These are phyloP conservation scores for Pandemis cinnamomeana DNA, from an alignment of 2,888 invertebrate genomes.

Conservation along the genomic window DNA sequence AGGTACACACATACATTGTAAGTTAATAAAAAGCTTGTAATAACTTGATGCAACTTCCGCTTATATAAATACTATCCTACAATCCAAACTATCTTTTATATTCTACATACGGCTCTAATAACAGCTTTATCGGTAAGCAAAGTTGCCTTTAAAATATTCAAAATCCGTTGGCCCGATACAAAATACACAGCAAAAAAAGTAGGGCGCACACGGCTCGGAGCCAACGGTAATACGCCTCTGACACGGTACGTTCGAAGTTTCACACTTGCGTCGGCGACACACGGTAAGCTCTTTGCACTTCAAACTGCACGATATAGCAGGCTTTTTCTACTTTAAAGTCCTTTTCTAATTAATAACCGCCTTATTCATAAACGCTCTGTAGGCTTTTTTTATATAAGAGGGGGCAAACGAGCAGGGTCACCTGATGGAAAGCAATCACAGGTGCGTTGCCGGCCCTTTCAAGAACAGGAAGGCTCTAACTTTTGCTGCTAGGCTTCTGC, in stretches of 20 bases:
- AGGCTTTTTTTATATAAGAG: no score
- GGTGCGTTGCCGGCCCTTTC: no score
- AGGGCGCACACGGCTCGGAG: conserved; percentile 25
- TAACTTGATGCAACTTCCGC: no score
- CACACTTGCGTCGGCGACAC: conserved; percentile 34
- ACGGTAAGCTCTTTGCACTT: conserved; percentile 33
- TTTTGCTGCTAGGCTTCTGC: no score
- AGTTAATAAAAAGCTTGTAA: no score
- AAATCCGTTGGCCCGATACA: conserved; percentile 4
- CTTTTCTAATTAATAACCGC: no score
- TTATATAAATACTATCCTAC: neutral
- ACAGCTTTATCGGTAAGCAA: conserved; percentile 1
- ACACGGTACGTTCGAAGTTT: conserved; percentile 39
- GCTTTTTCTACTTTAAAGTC: neutral
- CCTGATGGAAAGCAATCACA: no score
- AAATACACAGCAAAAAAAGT: conserved; percentile 31
- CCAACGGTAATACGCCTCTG: conserved; percentile 32
- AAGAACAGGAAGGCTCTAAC: no score
- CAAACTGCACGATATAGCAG: conserved; percentile 6
- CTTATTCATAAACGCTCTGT: no score
- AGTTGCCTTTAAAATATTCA: conserved; percentile 18
- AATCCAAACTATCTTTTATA: neutral
- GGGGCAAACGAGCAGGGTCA: no score
- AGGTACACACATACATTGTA: no score
- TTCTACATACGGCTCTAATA: neutral